Evolutionary conservation across 2,113 vertebrate genomes (phyloP), one percentile per base, ranked within the genome.

Genomic region (Petromus typicus): DNA sequence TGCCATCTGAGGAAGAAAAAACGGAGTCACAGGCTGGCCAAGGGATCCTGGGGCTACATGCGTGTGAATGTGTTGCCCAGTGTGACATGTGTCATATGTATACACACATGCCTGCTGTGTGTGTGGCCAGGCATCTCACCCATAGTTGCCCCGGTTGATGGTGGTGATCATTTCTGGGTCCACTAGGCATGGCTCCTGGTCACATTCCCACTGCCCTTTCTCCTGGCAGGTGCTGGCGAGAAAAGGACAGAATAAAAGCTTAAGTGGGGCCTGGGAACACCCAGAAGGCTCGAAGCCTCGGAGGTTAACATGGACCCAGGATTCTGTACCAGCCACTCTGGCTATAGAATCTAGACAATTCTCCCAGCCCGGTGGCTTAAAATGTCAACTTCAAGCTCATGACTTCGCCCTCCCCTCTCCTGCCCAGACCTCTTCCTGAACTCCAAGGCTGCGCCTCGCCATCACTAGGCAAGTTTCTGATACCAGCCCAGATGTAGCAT

Each of bases 181-280:
- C 86, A 99, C 99, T 82, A 99, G 98, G 94, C 99, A 99, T 34
- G 98, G 98, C 0, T 99, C 97, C 97, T 99, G 98, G 97, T 99
- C 99, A 67, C 99, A 99, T 23, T 99, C 98, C 99, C 99, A 99
- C 86, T 97, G 98, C 17, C 99, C 99, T 0, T 97, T 93, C 0
- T 97, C 93, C 54, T 98, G 94, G 81, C 99, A 99, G n/a, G 99
- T 99, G 95, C 99, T 99, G 97, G 23, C 1, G 16, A 89, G 69
- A 67, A 45, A 18, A 90, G 43, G 81, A 34, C 20, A 0, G 71
- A n/a, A 95, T n/a, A 91, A 13, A 67, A 0, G 57, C 13, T 54
- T 97, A n/a, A 85, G 23, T 30, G 1, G 20, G 9, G 3, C 45
- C 40, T 71, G 54, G 20, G 32, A 1, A 37, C 14, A 43, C 37